These are phyloP conservation scores for Actenoides lindsayi DNA, from an alignment of 2,113 vertebrate species.

Conservation along the genomic window DNA sequence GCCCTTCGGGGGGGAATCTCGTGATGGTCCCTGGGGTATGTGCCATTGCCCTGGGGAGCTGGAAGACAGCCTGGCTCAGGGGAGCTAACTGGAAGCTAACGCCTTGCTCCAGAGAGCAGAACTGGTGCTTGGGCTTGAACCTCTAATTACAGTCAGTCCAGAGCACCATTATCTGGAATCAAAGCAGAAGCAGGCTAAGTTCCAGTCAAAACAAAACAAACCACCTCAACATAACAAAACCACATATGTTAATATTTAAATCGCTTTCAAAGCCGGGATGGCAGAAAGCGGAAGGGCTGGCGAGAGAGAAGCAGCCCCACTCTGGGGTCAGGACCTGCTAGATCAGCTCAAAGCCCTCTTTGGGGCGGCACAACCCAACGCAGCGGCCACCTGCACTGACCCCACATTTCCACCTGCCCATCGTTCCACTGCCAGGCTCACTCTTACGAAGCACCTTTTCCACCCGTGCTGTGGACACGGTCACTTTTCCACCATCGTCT, in stretches of 20 bases:
- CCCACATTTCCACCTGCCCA: not conserved
- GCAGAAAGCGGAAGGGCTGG: not conserved
- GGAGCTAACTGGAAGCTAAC: not conserved
- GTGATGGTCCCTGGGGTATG: not conserved
- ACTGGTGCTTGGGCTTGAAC: not conserved
- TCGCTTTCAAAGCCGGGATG: not conserved
- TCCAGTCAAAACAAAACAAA: not conserved
- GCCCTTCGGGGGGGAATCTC: not conserved
- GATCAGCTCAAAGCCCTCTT: not conserved
- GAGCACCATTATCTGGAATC: not conserved
- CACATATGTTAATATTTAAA: not conserved
- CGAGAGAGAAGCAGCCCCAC: not conserved
- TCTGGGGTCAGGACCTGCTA: not conserved
- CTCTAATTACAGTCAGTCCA: not conserved
- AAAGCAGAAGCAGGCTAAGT: not conserved
- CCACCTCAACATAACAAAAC: not conserved
- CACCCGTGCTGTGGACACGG: not conserved
- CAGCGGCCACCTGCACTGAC: not conserved
- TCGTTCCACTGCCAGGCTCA: not conserved
- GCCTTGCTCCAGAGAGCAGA: not conserved
- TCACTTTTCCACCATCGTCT: not conserved
- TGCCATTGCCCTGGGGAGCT: not conserved
- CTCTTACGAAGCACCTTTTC: not conserved
- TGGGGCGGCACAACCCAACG: fast-evolving
- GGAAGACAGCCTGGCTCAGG: not conserved